Evolutionary conservation across 1,140 invertebrate genomes (phyloP), one percentile per base, ranked within the genome.

Genomic region (Pseudomyrmex flavicornis): DNA sequence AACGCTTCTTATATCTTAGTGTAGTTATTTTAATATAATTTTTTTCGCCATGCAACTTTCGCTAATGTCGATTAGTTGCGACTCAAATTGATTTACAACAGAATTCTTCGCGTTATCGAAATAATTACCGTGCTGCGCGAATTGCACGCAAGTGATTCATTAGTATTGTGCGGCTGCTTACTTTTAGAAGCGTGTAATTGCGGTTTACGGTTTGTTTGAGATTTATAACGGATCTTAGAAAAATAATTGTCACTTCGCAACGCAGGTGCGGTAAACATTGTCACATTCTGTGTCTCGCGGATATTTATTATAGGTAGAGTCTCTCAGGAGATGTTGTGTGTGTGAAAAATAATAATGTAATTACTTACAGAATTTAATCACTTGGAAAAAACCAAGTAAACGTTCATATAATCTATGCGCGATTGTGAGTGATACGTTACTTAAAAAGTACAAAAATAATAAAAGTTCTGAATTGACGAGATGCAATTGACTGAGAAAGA

Each of bases 221-320:
- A 72, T 80, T 35, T 59, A 72, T 50, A 72, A 80, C 76, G 76
- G 76, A 72, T 72, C 76, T 79, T 50, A 26, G 66, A 80, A 72
- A 72, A 80, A 50, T 80, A 59, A 72, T 59, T 20, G 76, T 80
- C 66, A 50, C 72, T 56, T 56, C 26, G 26, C 22, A 10, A 54
- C 54, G 12, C 66, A 70, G 54, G 44, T 80, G 76, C 54, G 2
- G 9, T 7, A 0, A 56, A 79, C 52, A 70, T 15, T 44, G 54
- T 80, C 66, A 80, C 52, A 65, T 15, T 70, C 65, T 9, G 5
- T 9, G 44, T 44, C 26, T 35, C 44, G 54, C 66, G 46, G 54
- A 50, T 61, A 15, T 3, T 61, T 15, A 10, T 77, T 9, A 12
- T 17, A 35, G 22, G 8, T 54, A 4, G 20, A 35, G 0, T 69